A percentile compares a stretch with the other conserved stretches of the same genome.
These are phyloP conservation scores for Rhynchophorus ferrugineus DNA, from an alignment of 1,140 invertebrate species.

Conservation along the genomic window DNA sequence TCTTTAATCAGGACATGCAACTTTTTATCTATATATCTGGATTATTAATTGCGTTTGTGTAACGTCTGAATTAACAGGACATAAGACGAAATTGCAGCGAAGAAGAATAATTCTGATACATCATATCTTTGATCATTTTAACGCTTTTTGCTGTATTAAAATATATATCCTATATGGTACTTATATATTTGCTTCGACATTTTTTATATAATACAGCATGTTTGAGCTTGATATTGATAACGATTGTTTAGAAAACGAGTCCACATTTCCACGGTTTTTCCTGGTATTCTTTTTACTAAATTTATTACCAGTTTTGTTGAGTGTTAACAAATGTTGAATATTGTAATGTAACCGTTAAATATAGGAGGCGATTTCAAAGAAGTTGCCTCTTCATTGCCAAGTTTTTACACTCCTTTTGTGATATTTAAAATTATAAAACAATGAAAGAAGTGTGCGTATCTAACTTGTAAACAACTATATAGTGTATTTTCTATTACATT, in stretches of 20 bases:
- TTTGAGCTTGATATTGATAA: neutral
- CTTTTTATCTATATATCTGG: no score
- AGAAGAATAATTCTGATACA: constrained; percentile 1
- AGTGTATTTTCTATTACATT: constrained; percentile 3
- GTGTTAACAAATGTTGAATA: neutral
- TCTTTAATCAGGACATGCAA: no score
- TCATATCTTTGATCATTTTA: neutral
- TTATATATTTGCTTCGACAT: neutral
- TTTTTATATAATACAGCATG: neutral
- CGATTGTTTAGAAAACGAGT: neutral
- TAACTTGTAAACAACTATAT: constrained; percentile 1
- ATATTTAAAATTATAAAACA: constrained; percentile 8
- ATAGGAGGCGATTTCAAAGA: neutral
- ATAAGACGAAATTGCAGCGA: neutral
- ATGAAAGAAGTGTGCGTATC: constrained; percentile 1
- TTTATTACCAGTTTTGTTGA: neutral
- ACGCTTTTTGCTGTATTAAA: neutral
- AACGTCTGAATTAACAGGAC: neutral
- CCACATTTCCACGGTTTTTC: neutral
- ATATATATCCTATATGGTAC: neutral
- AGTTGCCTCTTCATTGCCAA: constrained; percentile 7
- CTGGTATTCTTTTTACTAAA: neutral
- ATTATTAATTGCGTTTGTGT: neutral
- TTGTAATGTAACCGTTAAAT: constrained; percentile 1
- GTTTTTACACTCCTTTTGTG: constrained; percentile 7